Evolutionary conservation across 2,113 vertebrate species (phyloP).

Genomic region (Odocoileus hemionus): DNA sequence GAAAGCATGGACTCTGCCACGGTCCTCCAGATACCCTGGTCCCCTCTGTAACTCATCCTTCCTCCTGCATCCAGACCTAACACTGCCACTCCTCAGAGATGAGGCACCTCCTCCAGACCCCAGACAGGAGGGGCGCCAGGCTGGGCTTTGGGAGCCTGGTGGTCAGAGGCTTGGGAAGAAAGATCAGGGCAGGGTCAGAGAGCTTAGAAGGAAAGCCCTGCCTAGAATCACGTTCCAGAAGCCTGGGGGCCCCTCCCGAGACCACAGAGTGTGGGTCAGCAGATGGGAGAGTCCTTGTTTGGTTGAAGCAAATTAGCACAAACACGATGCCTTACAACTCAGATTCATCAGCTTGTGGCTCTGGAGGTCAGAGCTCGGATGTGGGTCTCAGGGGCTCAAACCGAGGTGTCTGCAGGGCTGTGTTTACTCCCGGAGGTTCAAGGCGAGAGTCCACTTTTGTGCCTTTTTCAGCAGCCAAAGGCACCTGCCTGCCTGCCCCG

Average conservation of each 20-base stretch:
- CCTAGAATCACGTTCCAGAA: not conserved
- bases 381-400: accelerated
- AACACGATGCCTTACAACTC: not conserved
- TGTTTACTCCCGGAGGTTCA: accelerated
- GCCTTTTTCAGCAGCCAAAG: not conserved
- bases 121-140: not conserved
- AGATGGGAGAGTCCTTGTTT: not conserved
- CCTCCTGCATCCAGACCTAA: too few relatives aligned
- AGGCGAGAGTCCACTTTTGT: accelerated
- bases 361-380: not conserved
- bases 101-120: not conserved
- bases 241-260: not conserved
- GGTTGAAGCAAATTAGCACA: not conserved
- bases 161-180: not conserved
- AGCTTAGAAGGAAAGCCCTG: not conserved
- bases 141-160: not conserved
- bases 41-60: too few relatives aligned
- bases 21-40: too few relatives aligned
- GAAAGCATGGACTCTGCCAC: too few relatives aligned
- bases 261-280: too few relatives aligned
- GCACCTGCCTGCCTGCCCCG: not conserved
- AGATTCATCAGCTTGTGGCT: accelerated
- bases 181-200: not conserved
- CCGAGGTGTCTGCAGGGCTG: not conserved
- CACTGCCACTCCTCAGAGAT: too few relatives aligned